Evolutionary conservation across 1,140 invertebrate genomes (phyloP).

Genomic region (Eurytemora carolleeae): DNA sequence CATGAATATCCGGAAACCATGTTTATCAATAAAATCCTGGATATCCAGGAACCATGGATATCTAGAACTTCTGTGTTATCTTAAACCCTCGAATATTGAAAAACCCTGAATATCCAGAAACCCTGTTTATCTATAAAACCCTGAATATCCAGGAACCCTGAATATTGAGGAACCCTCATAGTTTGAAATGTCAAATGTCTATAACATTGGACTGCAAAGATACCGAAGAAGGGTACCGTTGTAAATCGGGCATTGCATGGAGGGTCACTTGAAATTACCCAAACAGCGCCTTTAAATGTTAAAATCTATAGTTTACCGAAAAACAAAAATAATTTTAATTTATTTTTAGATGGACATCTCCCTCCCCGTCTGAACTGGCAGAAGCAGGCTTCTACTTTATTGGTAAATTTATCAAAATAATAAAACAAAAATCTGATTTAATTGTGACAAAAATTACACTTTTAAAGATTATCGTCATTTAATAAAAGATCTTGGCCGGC

Average conservation of each 20-base stretch:
- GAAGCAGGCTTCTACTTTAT: not conserved
- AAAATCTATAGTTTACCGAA: not conserved
- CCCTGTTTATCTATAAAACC: not conserved
- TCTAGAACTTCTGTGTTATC: not conserved
- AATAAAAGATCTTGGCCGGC: too few relatives aligned
- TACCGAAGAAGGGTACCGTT: too few relatives aligned
- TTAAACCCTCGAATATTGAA: not conserved
- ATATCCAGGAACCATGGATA: not conserved
- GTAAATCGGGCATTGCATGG: too few relatives aligned
- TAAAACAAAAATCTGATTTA: too few relatives aligned
- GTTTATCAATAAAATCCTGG: not conserved
- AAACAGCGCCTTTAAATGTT: not conserved
- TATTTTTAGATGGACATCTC: not conserved
- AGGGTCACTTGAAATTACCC: not conserved
- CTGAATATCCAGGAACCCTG: not conserved
- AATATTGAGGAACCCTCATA: too few relatives aligned
- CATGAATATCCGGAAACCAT: not conserved
- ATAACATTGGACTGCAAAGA: too few relatives aligned
- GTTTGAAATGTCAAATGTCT: too few relatives aligned
- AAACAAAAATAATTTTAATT: not conserved
- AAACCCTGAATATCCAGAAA: not conserved
- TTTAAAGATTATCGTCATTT: too few relatives aligned
- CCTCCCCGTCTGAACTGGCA: not conserved
- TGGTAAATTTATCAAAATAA: not conserved
- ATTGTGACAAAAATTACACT: too few relatives aligned